These are phyloP conservation scores for Cyrtorhinus lividipennis DNA, from an alignment of 1,140 invertebrate species.

Conservation along the genomic window DNA sequence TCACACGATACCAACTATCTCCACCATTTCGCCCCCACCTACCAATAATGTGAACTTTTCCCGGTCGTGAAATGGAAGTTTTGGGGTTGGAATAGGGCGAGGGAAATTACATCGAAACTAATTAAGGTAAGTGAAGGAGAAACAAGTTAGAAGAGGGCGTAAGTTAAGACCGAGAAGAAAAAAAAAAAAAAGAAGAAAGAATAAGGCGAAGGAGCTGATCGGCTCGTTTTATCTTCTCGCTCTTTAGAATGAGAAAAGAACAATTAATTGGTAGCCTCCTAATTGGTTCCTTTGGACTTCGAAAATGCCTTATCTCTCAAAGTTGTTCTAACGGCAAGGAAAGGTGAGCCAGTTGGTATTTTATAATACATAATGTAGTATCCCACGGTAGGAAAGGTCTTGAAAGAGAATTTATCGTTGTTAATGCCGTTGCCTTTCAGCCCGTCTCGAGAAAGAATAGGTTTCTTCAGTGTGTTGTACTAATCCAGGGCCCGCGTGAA, in stretches of 20 bases:
- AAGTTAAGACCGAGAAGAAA: no score
- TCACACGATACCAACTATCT: no score
- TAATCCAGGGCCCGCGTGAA: no score
- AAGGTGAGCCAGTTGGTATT: not conserved
- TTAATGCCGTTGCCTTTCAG: no score
- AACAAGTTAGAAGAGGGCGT: not conserved
- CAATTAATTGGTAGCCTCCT: conserved; percentile 5
- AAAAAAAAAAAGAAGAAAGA: not conserved
- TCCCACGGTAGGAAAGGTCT: no score
- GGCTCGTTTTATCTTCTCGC: conserved; percentile 1
- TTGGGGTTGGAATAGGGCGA: not conserved
- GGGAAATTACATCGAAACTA: not conserved
- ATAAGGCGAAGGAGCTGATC: not conserved
- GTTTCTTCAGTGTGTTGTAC: no score
- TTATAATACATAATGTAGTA: no score
- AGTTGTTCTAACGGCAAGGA: not conserved
- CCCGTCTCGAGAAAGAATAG: no score
- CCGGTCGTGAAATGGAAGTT: not conserved
- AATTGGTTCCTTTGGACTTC: not conserved
- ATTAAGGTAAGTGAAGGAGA: conserved; percentile 3
- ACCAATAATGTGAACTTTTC: not conserved
- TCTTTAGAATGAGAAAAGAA: conserved; percentile 10
- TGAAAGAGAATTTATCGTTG: no score
- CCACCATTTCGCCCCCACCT: no score
- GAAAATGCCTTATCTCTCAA: not conserved